phyloP scores from a whole-genome alignment of 2,888 invertebrate species.

The Nemotelus pantherinus region DNA sequence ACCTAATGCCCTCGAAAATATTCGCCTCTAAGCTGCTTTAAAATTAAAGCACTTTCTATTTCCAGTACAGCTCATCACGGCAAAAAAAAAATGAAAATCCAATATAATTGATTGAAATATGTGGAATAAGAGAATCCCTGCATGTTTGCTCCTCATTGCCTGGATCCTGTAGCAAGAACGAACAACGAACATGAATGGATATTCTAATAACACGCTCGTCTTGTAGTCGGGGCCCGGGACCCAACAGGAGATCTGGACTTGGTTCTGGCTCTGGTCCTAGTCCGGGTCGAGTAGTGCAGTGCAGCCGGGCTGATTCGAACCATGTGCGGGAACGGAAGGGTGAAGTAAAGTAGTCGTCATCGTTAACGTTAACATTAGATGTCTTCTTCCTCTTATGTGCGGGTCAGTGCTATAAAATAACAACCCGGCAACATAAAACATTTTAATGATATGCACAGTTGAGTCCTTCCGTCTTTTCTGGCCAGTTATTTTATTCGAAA shows the following conservation, averaged over 20 bases:
- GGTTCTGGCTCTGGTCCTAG: no score
- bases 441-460: slow-evolving; percentile 51
- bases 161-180: slow-evolving; percentile 2
- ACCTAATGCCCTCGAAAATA: no score
- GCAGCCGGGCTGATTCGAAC: no score
- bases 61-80: neutral
- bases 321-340: neutral
- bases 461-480: slow-evolving; percentile 49
- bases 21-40: no score
- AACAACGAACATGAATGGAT: slow-evolving; percentile 23
- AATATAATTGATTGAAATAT: slow-evolving; percentile 43
- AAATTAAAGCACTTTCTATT: neutral
- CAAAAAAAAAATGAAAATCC: slow-evolving; percentile 13
- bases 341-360: slow-evolving; percentile 25
- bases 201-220: slow-evolving; percentile 1
- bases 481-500: slow-evolving; percentile 43
- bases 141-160: slow-evolving; percentile 15
- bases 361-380: slow-evolving; percentile 47
- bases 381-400: slow-evolving; percentile 50
- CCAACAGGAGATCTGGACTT: neutral
- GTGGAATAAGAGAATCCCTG: slow-evolving; percentile 21
- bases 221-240: neutral
- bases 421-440: slow-evolving; percentile 51
- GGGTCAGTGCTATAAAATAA: slow-evolving; percentile 51
- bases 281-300: no score